These are phyloP conservation scores for Coptotermes formosanus DNA, from an alignment of 1,140 invertebrate species.

Conservation along the genomic window DNA sequence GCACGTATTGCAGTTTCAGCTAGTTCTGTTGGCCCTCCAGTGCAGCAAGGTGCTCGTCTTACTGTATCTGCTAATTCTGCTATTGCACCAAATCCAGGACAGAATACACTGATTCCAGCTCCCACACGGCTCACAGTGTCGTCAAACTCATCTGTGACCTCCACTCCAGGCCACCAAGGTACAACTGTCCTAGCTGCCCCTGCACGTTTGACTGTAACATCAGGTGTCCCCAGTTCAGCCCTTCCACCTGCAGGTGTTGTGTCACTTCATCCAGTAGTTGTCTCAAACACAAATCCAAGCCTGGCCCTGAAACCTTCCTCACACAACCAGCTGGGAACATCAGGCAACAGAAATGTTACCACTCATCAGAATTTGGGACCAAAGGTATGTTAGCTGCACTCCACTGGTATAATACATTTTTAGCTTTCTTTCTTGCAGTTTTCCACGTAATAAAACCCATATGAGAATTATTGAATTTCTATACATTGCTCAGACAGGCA, in stretches of 20 bases:
- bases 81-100: not conserved
- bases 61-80: conserved; percentile 12
- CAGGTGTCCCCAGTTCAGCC: not conserved
- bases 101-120: not conserved
- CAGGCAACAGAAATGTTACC: not conserved
- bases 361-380: conserved; percentile 5
- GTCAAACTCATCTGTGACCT: not conserved
- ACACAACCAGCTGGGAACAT: not conserved
- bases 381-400: not conserved
- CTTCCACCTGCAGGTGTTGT: conserved; percentile 1
- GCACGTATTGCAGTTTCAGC: conserved; percentile 16
- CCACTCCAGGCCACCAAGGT: not conserved
- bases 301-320: not conserved
- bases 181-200: not conserved
- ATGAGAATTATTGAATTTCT: too few species aligned
- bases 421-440: too few species aligned
- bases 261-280: not conserved
- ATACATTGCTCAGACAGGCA: too few species aligned
- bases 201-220: not conserved
- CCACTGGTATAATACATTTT: too few species aligned
- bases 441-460: too few species aligned
- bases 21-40: not conserved
- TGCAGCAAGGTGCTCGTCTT: conserved; percentile 11
- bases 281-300: not conserved
- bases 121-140: not conserved